Base-by-base conservation (phyloP, 2,113 vertebrate species). In the Etheostoma spectabile region DNA sequence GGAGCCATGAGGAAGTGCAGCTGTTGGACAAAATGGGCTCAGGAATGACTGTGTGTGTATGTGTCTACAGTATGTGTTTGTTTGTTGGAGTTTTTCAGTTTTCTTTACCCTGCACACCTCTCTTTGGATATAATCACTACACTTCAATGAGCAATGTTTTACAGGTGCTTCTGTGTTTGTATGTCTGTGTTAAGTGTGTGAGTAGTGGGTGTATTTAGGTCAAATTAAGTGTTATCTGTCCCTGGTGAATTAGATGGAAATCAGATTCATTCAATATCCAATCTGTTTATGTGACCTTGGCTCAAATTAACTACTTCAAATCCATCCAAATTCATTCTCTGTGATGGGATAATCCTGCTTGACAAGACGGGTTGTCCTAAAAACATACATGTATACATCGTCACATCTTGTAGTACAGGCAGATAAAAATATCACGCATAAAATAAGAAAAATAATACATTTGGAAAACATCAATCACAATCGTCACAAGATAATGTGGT, bases 1-100 rank as follows among this genome's bases (percentile, higher is more conserved):
- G 80, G 57, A 70, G 88, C 69, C 64, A 74, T 90, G 87, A 93
- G 85, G 89, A 92, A 90, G 82, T 82, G 83, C 92, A 92, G 92
- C 90, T 92, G 89, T 86, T 85, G 65, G 77, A 80, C 75, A 73
- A 79, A 84, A 82, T 3, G 5, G 77, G 79, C 74, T 81, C 78
- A 76, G 80, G 45, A 56, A 18, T 76, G 80, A 48, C n/a, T 53
- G n/a, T 22, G 2, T 59, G 69, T 60, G 53, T 66, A 24, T 21
- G 62, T 77, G 53, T 70, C 62, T 66, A 8, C 19, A 42, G 62
- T 65, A 19, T 16, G 45, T 62, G 33, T 62, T 19, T 62, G 30
- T 35, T 60, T 1, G 22, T 33, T 33, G 45, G 0, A 14, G 13
- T 76, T 12, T 42, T 59, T 16, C 42, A 74, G 10, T 52, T 64